phyloP scores from a whole-genome alignment of 2,888 invertebrate genomes.

The Nycteola revayana region DNA sequence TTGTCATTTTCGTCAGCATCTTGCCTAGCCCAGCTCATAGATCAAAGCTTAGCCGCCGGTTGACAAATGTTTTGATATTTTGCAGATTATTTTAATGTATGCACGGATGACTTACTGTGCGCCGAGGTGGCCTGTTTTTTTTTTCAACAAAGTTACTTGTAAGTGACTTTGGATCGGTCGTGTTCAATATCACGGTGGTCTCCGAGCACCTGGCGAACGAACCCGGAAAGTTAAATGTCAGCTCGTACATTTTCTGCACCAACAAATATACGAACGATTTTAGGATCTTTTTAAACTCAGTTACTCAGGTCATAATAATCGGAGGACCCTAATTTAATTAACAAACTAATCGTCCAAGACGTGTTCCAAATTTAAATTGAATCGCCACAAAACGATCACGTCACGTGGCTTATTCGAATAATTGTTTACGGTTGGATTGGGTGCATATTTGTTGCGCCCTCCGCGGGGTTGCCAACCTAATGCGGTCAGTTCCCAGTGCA shows the following conservation, averaged over 20 bases:
- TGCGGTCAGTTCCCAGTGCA: constrained; percentile 64
- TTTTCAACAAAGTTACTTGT: constrained; percentile 66
- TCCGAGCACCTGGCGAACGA: constrained; percentile 50
- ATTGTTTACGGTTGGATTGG: constrained; percentile 63
- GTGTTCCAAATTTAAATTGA: constrained; percentile 47
- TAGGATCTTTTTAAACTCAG: constrained; percentile 17
- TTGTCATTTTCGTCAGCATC: constrained; percentile 30
- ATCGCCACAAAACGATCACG: constrained; percentile 31
- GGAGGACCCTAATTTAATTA: constrained; percentile 43
- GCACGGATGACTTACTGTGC: constrained; percentile 69
- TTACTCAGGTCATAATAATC: constrained; percentile 27
- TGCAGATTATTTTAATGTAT: constrained; percentile 71
- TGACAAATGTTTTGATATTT: constrained; percentile 77
- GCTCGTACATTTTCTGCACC: constrained; percentile 47
- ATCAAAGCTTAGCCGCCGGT: constrained; percentile 68
- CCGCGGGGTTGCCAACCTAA: constrained; percentile 57
- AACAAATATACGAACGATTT: constrained; percentile 24
- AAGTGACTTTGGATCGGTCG: constrained; percentile 73
- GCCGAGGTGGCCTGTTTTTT: constrained; percentile 65
- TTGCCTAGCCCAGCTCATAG: constrained; percentile 32
- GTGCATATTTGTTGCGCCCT: constrained; percentile 44
- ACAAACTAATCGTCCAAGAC: constrained; percentile 39
- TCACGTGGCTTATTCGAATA: constrained; percentile 59
- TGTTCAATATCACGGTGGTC: constrained; percentile 56
- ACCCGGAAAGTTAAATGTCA: constrained; percentile 71